A percentile compares a stretch with the other conserved stretches of the same genome.
Evolutionary conservation across 2,888 invertebrate genomes (phyloP).

Genomic region (Rhagonycha lutea): DNA sequence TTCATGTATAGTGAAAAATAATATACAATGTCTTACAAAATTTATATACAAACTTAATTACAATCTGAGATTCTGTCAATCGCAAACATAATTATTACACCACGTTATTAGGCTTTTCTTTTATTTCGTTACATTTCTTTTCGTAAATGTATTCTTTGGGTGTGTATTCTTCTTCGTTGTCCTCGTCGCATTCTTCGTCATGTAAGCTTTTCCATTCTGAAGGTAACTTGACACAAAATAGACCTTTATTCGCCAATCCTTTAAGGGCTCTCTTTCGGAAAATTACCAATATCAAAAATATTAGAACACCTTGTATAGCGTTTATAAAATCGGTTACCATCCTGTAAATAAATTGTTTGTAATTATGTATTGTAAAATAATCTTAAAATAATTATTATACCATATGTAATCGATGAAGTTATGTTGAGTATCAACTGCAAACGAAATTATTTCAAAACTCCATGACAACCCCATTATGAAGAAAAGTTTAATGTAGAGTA

Average conservation of each 20-base stretch:
- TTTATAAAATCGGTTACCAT: conserved; percentile 63
- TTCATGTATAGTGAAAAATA: neutral
- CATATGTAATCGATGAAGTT: conserved; percentile 43
- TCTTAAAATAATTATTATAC: conserved; percentile 38
- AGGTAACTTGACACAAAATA: conserved; percentile 43
- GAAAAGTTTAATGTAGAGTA: conserved; percentile 67
- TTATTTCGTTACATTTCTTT: conserved; percentile 7
- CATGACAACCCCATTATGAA: conserved; percentile 73
- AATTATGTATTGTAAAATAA: neutral
- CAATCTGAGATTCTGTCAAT: neutral
- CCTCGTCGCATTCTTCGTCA: conserved; percentile 59
- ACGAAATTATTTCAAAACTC: conserved; percentile 69
- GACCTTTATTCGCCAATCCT: conserved; percentile 56
- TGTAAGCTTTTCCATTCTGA: conserved; percentile 48
- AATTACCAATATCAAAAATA: conserved; percentile 65
- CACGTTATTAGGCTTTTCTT: conserved; percentile 8
- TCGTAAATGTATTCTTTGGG: conserved; percentile 2
- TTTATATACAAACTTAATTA: neutral
- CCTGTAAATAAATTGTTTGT: conserved; percentile 52
- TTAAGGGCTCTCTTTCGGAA: conserved; percentile 60
- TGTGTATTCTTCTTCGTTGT: conserved; percentile 41
- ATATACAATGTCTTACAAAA: neutral
- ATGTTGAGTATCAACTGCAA: conserved; percentile 38
- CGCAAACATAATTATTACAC: neutral
- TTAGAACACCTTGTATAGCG: conserved; percentile 64